Evolutionary conservation across 35 echinoderm and acorn worm species (phyloP).

Genomic region (Patiria miniata): DNA sequence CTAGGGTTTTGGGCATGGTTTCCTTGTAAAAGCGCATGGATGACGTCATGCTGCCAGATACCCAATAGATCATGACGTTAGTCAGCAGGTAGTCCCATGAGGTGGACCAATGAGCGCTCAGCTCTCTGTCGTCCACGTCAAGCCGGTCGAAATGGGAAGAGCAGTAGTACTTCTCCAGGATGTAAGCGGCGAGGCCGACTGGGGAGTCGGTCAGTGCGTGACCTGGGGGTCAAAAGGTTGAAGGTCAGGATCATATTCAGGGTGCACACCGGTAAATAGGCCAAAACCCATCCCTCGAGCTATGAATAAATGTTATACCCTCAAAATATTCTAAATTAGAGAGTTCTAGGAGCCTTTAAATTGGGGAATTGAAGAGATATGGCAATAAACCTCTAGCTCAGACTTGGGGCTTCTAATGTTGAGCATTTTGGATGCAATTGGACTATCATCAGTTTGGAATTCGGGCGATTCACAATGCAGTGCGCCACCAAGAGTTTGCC

Average conservation of each 20-base stretch:
- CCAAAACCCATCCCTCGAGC: no score
- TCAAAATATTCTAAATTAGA: no score
- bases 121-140: constrained; percentile 43
- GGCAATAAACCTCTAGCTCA: no score
- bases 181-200: constrained; percentile 75
- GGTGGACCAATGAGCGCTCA: constrained; percentile 14
- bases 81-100: constrained; percentile 62
- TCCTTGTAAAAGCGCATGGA: constrained; percentile 63
- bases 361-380: no score
- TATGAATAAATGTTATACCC: no score
- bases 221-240: constrained; percentile 22
- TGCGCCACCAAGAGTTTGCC: no score
- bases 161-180: constrained; percentile 64
- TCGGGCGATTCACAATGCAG: no score
- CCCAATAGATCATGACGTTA: constrained; percentile 69
- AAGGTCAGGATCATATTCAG: background rate
- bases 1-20: background rate
- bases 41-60: constrained; percentile 37
- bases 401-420: no score
- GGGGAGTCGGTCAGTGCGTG: constrained; percentile 73
- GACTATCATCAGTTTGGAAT: no score
- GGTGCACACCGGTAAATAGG: no score
- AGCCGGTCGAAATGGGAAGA: constrained; percentile 28
- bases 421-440: no score
- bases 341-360: no score